Conservation (phyloP, 2,113 vertebrate genomes). For the Pteropus alecto region DNA sequence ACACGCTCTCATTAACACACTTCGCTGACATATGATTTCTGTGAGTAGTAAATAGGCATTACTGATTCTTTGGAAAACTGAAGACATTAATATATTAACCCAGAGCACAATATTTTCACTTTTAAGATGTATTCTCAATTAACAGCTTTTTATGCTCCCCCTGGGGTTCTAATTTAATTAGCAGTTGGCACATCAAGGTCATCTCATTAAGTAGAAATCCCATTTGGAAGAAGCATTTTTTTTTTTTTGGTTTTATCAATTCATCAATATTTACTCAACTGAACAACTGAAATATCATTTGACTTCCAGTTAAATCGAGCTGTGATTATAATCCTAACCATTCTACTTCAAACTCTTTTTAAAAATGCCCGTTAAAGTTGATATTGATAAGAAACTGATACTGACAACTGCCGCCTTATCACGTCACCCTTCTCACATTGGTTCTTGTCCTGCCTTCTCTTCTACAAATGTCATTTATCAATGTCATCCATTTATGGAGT, state of each 20-base stretch:
- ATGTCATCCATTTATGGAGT: rapidly evolving
- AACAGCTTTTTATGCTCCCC: neutral
- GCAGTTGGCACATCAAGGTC: neutral
- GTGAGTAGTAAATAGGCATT: neutral
- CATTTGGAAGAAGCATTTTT: neutral
- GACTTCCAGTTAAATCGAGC: neutral
- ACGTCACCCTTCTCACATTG: neutral
- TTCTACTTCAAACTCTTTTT: neutral
- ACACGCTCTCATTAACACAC: neutral
- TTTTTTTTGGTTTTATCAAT: neutral
- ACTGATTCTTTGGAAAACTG: neutral
- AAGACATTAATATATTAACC: neutral
- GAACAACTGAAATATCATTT: neutral
- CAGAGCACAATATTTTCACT: neutral
- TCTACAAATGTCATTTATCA: neutral
- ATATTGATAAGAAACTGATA: neutral
- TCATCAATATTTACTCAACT: neutral
- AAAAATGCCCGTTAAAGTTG: neutral
- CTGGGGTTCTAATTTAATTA: neutral
- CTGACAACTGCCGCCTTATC: neutral
- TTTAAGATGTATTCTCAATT: neutral
- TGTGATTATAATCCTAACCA: neutral
- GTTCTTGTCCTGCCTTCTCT: neutral
- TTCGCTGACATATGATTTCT: neutral
- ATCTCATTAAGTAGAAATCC: neutral